Conservation (phyloP, 92 coral and sea anemone genomes). For the Palythoa grandiflora region DNA sequence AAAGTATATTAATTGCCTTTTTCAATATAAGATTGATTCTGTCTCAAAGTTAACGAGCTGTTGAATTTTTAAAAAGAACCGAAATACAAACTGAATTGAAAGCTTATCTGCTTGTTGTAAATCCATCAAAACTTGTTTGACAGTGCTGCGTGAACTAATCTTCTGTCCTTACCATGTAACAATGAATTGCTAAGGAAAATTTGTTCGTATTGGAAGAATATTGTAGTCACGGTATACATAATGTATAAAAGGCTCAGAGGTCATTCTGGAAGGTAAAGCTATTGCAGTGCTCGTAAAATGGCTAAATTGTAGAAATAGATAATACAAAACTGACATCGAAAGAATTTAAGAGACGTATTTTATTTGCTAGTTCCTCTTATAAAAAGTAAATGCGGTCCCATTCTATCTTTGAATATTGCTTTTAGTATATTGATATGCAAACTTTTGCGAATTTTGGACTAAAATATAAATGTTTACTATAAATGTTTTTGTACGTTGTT, state of each 20-base stretch:
- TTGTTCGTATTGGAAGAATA: background rate
- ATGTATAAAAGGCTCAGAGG: background rate
- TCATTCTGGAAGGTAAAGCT: background rate
- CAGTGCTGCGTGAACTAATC: background rate
- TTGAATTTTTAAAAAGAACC: conserved; percentile 1
- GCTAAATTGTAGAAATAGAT: background rate
- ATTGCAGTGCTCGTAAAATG: background rate
- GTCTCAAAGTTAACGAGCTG: background rate
- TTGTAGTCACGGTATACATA: background rate
- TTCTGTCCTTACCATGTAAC: background rate
- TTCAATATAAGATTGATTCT: conserved; percentile 6
- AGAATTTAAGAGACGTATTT: background rate
- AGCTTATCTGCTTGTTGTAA: background rate
- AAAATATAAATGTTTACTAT: no score
- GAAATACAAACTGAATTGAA: background rate
- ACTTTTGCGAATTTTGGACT: no score
- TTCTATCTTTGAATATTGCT: no score
- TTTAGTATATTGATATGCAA: no score
- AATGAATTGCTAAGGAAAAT: background rate
- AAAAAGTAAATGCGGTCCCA: no score
- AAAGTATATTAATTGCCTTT: background rate
- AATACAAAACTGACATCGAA: background rate
- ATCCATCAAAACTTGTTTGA: background rate
- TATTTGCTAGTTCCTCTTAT: no score
- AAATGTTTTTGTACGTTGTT: no score